Percentiles rank a stretch among this genome's conserved stretches.
phyloP scores from a whole-genome alignment of 2,797 vertebrate species.

The Austrolebias charrua region DNA sequence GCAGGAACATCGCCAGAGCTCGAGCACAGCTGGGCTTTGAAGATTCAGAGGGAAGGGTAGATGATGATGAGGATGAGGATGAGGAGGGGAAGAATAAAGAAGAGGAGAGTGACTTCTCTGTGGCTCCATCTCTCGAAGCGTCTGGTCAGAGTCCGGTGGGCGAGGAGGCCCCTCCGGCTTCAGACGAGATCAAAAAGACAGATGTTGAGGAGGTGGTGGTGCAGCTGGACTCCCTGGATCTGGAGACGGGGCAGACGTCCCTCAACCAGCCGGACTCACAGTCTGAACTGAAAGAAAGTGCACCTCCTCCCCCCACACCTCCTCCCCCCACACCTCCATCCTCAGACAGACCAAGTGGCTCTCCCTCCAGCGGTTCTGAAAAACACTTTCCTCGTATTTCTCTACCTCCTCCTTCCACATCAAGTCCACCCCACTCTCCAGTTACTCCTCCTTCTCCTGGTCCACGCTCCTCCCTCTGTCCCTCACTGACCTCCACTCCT shows the following conservation, averaged over 20 bases:
- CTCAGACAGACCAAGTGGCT: conserved; percentile 46
- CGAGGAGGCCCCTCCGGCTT: conserved; percentile 27
- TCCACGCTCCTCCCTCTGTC: conserved; percentile 21
- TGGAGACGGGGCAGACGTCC: conserved; percentile 46
- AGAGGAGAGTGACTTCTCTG: conserved; percentile 22
- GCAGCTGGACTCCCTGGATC: conserved; percentile 83
- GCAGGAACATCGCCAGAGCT: conserved; percentile 84
- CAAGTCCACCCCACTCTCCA: conserved; percentile 22
- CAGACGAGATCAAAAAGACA: conserved; percentile 21
- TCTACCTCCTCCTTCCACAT: conserved; percentile 26
- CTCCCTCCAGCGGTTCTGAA: conserved; percentile 51
- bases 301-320: conserved; percentile 32
- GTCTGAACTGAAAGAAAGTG: conserved; percentile 8
- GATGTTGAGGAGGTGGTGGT: conserved; percentile 77
- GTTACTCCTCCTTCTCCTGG: conserved; percentile 7
- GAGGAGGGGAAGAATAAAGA: conserved; percentile 41
- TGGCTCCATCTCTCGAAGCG: conserved; percentile 29
- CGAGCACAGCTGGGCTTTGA: conserved; percentile 86
- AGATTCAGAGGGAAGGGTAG: conserved; percentile 69
- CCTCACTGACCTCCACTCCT: conserved; percentile 29
- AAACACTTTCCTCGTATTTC: conserved; percentile 39
- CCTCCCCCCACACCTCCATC: conserved; percentile 40
- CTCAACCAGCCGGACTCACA: conserved; percentile 10
- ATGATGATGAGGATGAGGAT: conserved; percentile 32
- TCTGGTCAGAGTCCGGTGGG: conserved; percentile 16